Evolutionary conservation across 2,888 invertebrate genomes (phyloP), one percentile per base, ranked within the genome.

Genomic region (Iselma pallidipennis): DNA sequence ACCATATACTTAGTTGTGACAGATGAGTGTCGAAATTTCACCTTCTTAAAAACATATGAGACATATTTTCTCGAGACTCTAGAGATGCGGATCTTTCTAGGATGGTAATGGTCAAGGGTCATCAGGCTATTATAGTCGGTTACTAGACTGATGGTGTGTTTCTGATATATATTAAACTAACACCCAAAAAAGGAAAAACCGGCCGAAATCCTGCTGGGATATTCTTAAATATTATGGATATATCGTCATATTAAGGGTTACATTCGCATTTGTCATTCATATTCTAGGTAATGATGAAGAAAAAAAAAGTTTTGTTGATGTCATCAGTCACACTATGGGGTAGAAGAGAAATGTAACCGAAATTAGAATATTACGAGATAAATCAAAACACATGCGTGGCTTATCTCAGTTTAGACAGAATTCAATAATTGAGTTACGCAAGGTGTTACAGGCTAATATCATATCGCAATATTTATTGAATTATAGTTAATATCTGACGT

Each of bases 11-110:
- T 42, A 42, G 42, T 21, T 29, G 26, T 68, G 68, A 67, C 68
- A 68, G 63, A 58, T 49, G 64, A 66, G 66, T 68, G 68, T 67
- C 68, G 66, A 68, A 68, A 68, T 66, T 66, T 65, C 66, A 67
- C 68, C 21, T 42, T 67, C 62, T 16, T 42, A 28, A 53, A 64
- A 65, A 68, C 65, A 55, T 68, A 68, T 68, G 63, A 66, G 60
- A 60, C 65, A 61, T 66, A 68, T 68, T 68, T 64, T 29, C 19
- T 42, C 19, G n/a, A n/a, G n/a, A 59, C 58, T 63, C 55, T 59
- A 49, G 53, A 68, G 68, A 61, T 68, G 66, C 62, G 66, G 66
- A 63, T 68, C 68, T 63, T 56, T 58, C 58, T 57, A 57, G 59
- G 50, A 55, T 63, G 64, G 61, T 63, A 58, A 59, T 63, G 58